These are phyloP conservation scores for Lydus trimaculatus DNA, from an alignment of 2,888 invertebrate species.

Conservation along the genomic window DNA sequence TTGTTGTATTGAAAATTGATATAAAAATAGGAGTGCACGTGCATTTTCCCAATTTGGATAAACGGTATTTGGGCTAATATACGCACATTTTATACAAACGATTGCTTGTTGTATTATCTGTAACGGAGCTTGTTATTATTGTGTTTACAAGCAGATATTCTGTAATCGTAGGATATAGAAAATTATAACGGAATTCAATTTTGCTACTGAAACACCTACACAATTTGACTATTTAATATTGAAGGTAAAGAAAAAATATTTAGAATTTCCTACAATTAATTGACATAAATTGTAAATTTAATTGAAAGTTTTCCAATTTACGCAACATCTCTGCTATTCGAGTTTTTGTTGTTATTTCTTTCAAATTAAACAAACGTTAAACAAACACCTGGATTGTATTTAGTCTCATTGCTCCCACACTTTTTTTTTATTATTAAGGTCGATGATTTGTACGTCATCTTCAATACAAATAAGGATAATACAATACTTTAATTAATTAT, in stretches of 20 bases:
- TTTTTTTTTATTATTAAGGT: background rate
- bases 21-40: background rate
- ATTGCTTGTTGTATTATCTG: background rate
- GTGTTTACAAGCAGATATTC: constrained; percentile 28
- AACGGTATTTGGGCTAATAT: constrained; percentile 7
- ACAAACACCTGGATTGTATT: background rate
- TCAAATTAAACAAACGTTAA: background rate
- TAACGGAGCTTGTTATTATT: constrained; percentile 29
- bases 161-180: constrained; percentile 11
- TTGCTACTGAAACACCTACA: background rate
- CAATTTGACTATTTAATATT: background rate
- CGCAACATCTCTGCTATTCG: background rate
- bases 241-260: background rate
- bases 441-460: background rate
- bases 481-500: background rate
- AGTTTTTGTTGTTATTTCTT: background rate
- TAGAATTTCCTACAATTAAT: background rate
- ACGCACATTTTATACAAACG: background rate
- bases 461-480: background rate
- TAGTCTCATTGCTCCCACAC: background rate
- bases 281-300: constrained; percentile 3
- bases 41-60: background rate
- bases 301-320: background rate
- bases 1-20: background rate
- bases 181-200: background rate